Conservation (phyloP, 2,113 vertebrate species). For the Catharus fuscescens region DNA sequence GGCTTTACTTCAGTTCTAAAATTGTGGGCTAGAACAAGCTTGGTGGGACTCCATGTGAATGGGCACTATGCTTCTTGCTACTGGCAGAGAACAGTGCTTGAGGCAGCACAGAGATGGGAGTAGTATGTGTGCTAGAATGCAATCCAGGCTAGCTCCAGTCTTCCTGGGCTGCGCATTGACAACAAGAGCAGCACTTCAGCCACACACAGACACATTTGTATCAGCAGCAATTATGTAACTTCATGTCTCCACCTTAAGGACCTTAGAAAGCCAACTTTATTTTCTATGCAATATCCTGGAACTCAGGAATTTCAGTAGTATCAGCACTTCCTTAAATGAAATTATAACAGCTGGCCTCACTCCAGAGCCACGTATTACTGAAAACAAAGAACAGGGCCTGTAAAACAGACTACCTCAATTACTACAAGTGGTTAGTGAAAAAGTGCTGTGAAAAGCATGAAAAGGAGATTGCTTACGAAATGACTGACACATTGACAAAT, state of each 20-base stretch:
- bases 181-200: not conserved
- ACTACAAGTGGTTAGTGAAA: not conserved
- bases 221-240: not conserved
- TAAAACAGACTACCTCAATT: not conserved
- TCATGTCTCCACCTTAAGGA: not conserved
- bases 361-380: not conserved
- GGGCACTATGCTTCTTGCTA: not conserved
- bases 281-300: not conserved
- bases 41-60: not conserved
- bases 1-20: not conserved
- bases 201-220: not conserved
- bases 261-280: not conserved
- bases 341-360: not conserved
- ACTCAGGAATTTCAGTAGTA: not conserved
- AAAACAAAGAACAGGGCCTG: not conserved
- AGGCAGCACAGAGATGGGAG: not conserved
- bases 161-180: not conserved
- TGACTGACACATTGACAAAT: slow-evolving; percentile 16
- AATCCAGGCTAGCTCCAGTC: not conserved
- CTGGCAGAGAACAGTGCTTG: not conserved
- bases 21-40: not conserved
- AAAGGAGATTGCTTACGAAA: not conserved
- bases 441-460: not conserved
- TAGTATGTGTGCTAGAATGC: not conserved
- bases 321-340: not conserved